phyloP scores from a whole-genome alignment of 2,113 vertebrate species.

The Otolemur garnettii region DNA sequence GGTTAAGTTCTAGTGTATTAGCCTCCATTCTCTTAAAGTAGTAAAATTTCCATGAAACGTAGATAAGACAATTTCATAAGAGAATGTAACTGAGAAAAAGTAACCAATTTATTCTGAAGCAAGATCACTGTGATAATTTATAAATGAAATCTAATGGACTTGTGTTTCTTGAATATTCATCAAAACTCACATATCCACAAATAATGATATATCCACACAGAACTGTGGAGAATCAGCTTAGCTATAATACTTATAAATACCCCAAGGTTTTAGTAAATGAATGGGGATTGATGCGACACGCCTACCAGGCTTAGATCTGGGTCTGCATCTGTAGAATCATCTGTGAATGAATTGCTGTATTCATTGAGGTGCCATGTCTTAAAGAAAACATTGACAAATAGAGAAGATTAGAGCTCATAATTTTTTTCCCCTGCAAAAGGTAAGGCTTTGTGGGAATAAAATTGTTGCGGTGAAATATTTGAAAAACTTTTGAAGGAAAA shows the following conservation, averaged over 20 bases:
- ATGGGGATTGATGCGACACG: neutral
- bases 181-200: neutral
- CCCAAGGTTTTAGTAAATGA: neutral
- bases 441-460: neutral
- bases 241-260: neutral
- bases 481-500: neutral
- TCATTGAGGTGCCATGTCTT: neutral
- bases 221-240: neutral
- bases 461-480: constrained; percentile 1
- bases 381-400: neutral
- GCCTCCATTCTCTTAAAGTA: neutral
- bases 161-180: neutral
- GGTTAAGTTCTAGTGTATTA: neutral
- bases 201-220: neutral
- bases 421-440: neutral
- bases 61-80: neutral
- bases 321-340: neutral
- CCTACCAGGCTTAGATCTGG: neutral
- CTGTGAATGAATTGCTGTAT: neutral
- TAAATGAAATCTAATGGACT: neutral
- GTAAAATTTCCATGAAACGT: neutral
- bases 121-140: neutral
- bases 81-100: neutral
- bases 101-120: neutral
- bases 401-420: neutral